Conservation (phyloP, 1,140 invertebrate genomes). For the Wiebesia pumilae region DNA sequence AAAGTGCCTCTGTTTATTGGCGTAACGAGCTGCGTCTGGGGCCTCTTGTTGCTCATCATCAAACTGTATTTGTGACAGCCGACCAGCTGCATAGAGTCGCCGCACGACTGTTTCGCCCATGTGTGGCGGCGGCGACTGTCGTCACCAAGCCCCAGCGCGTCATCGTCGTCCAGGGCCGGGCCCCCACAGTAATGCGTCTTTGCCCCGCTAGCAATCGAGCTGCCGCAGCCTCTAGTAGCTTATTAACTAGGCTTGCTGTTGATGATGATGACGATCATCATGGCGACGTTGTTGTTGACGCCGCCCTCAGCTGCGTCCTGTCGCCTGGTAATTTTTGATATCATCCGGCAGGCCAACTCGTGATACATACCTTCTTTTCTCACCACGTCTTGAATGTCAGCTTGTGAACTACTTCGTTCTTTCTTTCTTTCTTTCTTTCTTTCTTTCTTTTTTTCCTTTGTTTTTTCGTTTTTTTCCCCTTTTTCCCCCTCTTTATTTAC, state of each 20-base stretch:
- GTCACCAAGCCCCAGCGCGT: conserved; percentile 37
- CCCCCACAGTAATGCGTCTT: conserved; percentile 48
- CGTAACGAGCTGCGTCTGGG: conserved; percentile 83
- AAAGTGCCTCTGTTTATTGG: conserved; percentile 83
- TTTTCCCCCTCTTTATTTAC: background rate
- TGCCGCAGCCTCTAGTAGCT: conserved; percentile 73
- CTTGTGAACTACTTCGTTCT: conserved; percentile 22
- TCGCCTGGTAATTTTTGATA: conserved; percentile 65
- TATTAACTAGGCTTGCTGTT: conserved; percentile 71
- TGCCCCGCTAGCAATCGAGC: conserved; percentile 70
- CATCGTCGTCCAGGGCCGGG: conserved; percentile 51
- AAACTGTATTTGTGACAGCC: conserved; percentile 82
- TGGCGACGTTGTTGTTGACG: conserved; percentile 65
- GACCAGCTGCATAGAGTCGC: conserved; percentile 49
- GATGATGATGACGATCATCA: conserved; percentile 37
- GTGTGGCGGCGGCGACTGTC: background rate
- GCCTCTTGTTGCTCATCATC: conserved; percentile 81
- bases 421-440: background rate
- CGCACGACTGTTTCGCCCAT: background rate
- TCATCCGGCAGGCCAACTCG: background rate
- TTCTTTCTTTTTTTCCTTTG: background rate
- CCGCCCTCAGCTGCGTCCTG: conserved; percentile 67
- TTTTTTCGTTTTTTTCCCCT: background rate
- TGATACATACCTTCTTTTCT: background rate
- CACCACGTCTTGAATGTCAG: conserved; percentile 10